A percentile compares a stretch with the other conserved stretches of the same genome.
Conservation (phyloP, 2,113 vertebrate genomes). For the Scopus umbretta region DNA sequence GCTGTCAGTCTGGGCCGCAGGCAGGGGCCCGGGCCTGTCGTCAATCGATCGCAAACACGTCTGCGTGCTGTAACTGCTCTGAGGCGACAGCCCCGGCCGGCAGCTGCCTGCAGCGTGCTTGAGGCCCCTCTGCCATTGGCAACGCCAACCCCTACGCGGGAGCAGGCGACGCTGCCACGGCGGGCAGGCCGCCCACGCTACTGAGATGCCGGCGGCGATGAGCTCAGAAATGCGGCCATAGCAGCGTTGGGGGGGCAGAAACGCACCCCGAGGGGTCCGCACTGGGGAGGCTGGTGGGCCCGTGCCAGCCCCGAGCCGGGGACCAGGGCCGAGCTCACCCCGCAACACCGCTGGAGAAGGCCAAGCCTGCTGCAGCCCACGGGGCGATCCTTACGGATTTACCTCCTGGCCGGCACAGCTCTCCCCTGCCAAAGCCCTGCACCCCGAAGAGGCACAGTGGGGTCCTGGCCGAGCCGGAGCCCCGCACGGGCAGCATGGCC, state of each 20-base stretch:
- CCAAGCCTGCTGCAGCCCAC: not conserved
- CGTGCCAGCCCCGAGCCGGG: not conserved
- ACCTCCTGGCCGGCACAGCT: not conserved
- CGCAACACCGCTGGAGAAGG: accelerated
- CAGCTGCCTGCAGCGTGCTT: accelerated
- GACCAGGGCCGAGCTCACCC: not conserved
- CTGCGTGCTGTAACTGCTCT: accelerated
- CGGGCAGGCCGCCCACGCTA: not conserved
- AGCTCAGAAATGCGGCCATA: accelerated
- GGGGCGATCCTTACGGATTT: accelerated
- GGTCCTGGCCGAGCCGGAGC: accelerated
- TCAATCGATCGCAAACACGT: accelerated
- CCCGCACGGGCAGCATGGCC: not conserved
- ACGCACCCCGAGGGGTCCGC: accelerated
- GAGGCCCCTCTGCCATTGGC: not conserved
- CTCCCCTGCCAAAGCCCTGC: not conserved
- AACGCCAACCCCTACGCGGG: accelerated
- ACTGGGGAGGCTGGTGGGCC: not conserved
- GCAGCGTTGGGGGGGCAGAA: not conserved
- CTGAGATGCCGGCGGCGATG: accelerated
- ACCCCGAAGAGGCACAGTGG: accelerated
- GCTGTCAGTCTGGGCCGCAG: accelerated
- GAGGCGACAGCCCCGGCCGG: not conserved
- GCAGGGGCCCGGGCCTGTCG: not conserved
- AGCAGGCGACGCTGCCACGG: not conserved